Base-by-base conservation (phyloP, 2,113 vertebrate genomes). In the Puma concolor region DNA sequence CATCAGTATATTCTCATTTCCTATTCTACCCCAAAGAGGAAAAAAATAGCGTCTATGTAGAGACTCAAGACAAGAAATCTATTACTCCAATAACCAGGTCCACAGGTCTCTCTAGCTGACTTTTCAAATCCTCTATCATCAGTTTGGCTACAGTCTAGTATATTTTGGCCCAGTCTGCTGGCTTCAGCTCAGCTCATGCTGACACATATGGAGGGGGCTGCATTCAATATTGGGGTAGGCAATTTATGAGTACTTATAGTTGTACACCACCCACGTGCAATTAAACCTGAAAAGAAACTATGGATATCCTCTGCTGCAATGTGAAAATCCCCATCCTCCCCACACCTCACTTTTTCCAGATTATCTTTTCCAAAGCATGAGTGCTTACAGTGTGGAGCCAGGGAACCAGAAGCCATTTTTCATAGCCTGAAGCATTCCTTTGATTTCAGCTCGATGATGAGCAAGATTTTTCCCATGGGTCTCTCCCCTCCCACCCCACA, bases 381-480 rank as follows among this genome's bases (percentile, higher is more conserved):
- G 72, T 19, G 52, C 92, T 91, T 94, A 85, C 92, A 97, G 17
- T 64, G 94, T 79, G 31, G 52, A 96, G 95, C 97, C 71, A 96
- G 71, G n/a, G 76, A 96, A 98, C 36, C 23, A 41, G 91, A 97
- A 98, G 94, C n/a, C 84, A 77, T 98, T 97, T 97, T 97, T 98
- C 94, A 97, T 83, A 97, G 84, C 33, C 88, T 95, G 72, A 94
- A 98, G 12, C 89, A 92, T 94, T 98, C 96, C 95, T 97, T 98
- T 95, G 82, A 97, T 97, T 98, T 97, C 82, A 96, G 74, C 71
- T 97, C 88, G 41, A 69, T 96, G 69, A 38, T 94, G n/a, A 27
- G 84, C 71, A 98, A 97, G 54, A n/a, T 63, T 81, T 97, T 91
- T 44, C 23, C 80, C n/a, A 48, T 93, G 93, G 87, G 89, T 97